These are phyloP conservation scores for Nesoenas mayeri DNA, from an alignment of 2,113 vertebrate species.

Conservation along the genomic window DNA sequence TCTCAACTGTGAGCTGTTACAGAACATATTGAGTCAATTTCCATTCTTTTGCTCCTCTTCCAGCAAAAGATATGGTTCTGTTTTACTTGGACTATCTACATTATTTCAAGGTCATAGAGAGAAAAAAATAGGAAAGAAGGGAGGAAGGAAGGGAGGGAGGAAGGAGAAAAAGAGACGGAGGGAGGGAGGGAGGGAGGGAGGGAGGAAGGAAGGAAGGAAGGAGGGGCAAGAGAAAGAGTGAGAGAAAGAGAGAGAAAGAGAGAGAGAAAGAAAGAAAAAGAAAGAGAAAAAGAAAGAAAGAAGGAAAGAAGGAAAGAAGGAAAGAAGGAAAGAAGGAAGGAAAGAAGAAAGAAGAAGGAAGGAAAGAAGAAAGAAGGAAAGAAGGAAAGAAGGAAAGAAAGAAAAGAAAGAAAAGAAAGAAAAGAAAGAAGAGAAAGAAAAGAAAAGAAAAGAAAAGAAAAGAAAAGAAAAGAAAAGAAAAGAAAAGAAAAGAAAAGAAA, in stretches of 20 bases:
- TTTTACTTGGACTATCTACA: not conserved
- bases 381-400: not conserved
- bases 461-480: too few species aligned
- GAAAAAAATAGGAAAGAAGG: not conserved
- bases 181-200: too few species aligned
- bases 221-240: too few species aligned
- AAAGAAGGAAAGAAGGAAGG: not conserved
- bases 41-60: conserved; percentile 27
- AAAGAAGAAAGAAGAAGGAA: not conserved
- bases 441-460: too few species aligned
- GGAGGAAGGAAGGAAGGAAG: not conserved
- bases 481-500: too few species aligned
- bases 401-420: not conserved
- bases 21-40: conserved; percentile 11
- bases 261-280: not conserved
- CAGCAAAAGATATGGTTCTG: conserved; percentile 2
- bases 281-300: too few species aligned
- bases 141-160: not conserved
- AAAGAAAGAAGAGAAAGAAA: too few species aligned
- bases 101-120: not conserved
- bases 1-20: not conserved
- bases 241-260: too few species aligned
- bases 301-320: not conserved
- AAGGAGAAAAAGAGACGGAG: not conserved
- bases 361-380: not conserved